Evolutionary conservation across 2,888 invertebrate species (phyloP).

Genomic region (Calliphora vomitoria): DNA sequence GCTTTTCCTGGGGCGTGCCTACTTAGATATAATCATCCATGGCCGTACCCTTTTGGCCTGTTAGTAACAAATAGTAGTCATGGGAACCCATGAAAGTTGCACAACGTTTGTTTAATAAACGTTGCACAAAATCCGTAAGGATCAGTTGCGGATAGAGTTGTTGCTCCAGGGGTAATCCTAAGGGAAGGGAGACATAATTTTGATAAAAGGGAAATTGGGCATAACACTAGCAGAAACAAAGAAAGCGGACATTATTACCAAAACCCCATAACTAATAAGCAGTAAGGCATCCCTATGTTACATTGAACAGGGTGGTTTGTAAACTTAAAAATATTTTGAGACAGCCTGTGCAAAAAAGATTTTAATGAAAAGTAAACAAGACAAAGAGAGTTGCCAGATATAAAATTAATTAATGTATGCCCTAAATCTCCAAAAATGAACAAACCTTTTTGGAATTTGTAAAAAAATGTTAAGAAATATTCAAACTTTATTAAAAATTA

Average conservation of each 20-base stretch:
- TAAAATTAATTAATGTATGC: too few relatives aligned
- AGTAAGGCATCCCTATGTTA: background rate
- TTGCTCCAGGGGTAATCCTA: conserved; percentile 77
- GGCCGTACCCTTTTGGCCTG: conserved; percentile 80
- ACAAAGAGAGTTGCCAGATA: background rate
- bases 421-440: too few relatives aligned
- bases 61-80: conserved; percentile 82
- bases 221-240: too few relatives aligned
- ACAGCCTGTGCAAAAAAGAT: background rate
- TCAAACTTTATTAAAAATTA: background rate
- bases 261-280: too few relatives aligned
- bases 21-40: conserved; percentile 84
- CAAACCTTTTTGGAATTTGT: too few relatives aligned
- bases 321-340: background rate
- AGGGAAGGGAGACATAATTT: background rate
- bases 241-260: too few relatives aligned
- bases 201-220: background rate
- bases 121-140: conserved; percentile 84
- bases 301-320: background rate
- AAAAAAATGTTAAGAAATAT: too few relatives aligned
- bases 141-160: conserved; percentile 83
- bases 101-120: conserved; percentile 85
- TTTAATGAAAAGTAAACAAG: background rate
- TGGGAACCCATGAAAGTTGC: conserved; percentile 82
- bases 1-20: conserved; percentile 84